Base-by-base conservation (phyloP, 1,140 invertebrate genomes). In the Arctopsyche grandis region DNA sequence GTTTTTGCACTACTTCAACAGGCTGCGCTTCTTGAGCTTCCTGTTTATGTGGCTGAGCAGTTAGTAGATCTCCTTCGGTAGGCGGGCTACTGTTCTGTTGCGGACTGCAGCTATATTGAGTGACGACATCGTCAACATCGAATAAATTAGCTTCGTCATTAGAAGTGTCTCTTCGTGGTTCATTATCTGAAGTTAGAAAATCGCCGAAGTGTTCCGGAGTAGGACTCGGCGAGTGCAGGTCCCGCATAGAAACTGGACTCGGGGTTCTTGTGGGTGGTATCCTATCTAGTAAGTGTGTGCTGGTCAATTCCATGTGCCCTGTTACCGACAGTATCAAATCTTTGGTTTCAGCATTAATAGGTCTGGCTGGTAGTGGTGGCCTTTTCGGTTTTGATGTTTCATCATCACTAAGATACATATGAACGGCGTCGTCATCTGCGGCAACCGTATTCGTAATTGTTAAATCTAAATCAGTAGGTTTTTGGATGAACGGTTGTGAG, bases 301-400 rank as follows among this genome's bases (percentile, higher is more conserved):
- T 96, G 0, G 94, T 95, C 26, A 95, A 94, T 84, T 97, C 94
- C 93, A 97, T 93, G 58, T 94, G 94, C 5, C 94, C 95, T 22
- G 95, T 96, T 0, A 97, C 95, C 12, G 93, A 94, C 66, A 94
- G 89, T 24, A 97, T 93, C 0, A 97, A 88, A 84, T 96, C 94
- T 89, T 96, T 94, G 0, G 95, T 96, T 84, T 94, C 93, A 9
- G 87, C 84, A 21, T 87, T 87, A 9, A 89, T 80, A 69, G 90
- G 89, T 69, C 93, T 91, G 3, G 91, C 89, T 14, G 91, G 90
- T 16, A 91, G 90, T 43, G 91, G 90, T 46, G 86, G 86, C 56
- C 85, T 84, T 77, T 86, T 87, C 0, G 84, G 83, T 1, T 83
- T 83, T 43, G 84, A 80, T 24, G 84, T 84, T 26, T 86, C 87